A percentile compares a stretch with the other conserved stretches of the same genome.
phyloP scores from a whole-genome alignment of 2,113 vertebrate genomes.

The Tachysurus fulvidraco region DNA sequence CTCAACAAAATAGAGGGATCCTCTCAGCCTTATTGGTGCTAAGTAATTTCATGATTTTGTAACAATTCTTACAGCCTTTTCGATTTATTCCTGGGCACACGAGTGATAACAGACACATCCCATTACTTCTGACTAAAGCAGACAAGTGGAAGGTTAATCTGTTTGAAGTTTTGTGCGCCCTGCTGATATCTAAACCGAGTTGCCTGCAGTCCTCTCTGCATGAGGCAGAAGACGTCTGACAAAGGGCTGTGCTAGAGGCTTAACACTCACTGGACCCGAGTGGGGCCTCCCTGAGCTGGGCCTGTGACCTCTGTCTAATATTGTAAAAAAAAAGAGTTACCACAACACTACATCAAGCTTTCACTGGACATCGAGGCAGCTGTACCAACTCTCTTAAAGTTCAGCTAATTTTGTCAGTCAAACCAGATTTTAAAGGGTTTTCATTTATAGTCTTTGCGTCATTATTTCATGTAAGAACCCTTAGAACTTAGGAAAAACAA shows the following conservation, averaged over 20 bases:
- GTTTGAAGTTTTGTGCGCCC: conserved; percentile 53
- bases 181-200: conserved; percentile 43
- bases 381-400: neutral
- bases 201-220: conserved; percentile 28
- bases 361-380: neutral
- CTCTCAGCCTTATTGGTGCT: conserved; percentile 14
- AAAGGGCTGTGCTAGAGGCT: conserved; percentile 25
- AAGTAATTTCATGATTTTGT: conserved; percentile 51
- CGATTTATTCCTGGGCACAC: conserved; percentile 50
- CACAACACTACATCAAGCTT: conserved; percentile 13
- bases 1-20: conserved; percentile 1
- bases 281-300: conserved; percentile 9
- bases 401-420: neutral
- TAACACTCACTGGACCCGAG: conserved; percentile 15
- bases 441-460: neutral
- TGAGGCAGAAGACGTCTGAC: conserved; percentile 34
- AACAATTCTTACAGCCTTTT: conserved; percentile 54
- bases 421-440: neutral
- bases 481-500: neutral
- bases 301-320: conserved; percentile 16
- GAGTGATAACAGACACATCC: conserved; percentile 52
- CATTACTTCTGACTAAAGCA: conserved; percentile 49
- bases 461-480: neutral
- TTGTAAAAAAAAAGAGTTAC: neutral
- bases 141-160: conserved; percentile 59